phyloP scores from a whole-genome alignment of 2,797 vertebrate genomes.

The Falco peregrinus region DNA sequence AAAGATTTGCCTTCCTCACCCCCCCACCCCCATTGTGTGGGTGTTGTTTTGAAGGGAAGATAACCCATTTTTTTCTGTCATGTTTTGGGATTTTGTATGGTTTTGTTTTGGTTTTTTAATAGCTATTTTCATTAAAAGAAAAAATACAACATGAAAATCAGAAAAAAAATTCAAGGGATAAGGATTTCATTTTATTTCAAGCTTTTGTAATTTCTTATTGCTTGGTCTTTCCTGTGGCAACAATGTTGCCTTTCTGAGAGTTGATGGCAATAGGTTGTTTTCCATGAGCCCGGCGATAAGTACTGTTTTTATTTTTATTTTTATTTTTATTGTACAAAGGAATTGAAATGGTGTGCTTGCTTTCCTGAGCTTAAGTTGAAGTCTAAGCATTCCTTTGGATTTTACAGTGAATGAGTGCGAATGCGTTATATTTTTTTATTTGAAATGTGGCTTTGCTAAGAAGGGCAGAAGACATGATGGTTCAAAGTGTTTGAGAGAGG shows the following conservation, averaged over 20 bases:
- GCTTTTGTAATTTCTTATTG: background rate
- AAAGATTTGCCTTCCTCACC: background rate
- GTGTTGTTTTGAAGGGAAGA: background rate
- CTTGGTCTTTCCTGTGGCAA: background rate
- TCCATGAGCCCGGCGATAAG: background rate
- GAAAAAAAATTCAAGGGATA: background rate
- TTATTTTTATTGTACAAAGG: background rate
- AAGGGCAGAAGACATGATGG: background rate
- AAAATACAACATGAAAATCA: background rate
- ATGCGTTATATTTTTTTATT: background rate
- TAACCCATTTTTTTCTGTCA: background rate
- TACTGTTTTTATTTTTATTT: background rate
- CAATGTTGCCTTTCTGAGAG: background rate
- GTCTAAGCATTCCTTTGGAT: background rate
- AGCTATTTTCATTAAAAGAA: background rate
- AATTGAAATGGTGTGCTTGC: background rate
- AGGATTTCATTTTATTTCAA: background rate
- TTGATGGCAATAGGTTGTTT: background rate
- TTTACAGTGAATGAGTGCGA: background rate
- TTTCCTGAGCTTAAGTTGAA: background rate
- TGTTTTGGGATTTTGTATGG: background rate
- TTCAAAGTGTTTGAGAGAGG: background rate
- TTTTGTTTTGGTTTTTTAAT: background rate
- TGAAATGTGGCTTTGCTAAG: background rate
- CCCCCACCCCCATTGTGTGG: background rate